Percentiles rank a stretch among this genome's conserved stretches.
Evolutionary conservation across 1,140 invertebrate species (phyloP).

Genomic region (Chelonus insularis): DNA sequence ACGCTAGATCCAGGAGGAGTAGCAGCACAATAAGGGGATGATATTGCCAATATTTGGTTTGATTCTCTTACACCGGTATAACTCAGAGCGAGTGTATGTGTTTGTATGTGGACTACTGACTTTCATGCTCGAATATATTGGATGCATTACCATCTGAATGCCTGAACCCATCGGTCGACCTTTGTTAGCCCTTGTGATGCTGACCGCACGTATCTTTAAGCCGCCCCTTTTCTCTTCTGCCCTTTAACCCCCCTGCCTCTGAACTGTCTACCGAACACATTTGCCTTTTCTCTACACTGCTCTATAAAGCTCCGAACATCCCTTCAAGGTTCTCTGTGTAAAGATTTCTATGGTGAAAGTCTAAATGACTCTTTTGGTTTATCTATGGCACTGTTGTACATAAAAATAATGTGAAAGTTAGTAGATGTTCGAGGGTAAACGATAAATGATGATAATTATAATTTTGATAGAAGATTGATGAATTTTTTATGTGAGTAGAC

Average conservation of each 20-base stretch:
- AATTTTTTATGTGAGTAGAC: too few species aligned
- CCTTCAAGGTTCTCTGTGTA: not conserved
- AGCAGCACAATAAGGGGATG: constrained; percentile 47
- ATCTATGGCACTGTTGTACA: not conserved
- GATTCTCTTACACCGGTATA: constrained; percentile 48
- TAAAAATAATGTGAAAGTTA: not conserved
- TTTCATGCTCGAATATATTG: constrained; percentile 48
- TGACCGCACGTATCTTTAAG: constrained; percentile 41
- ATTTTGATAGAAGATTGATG: too few species aligned
- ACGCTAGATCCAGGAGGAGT: constrained; percentile 10
- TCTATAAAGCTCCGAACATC: not conserved
- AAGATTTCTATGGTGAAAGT: not conserved
- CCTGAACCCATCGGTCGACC: constrained; percentile 44
- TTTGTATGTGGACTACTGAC: constrained; percentile 28
- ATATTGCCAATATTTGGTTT: constrained; percentile 62
- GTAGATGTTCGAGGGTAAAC: not conserved
- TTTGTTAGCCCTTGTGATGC: constrained; percentile 47
- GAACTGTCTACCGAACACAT: constrained; percentile 2
- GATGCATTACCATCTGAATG: constrained; percentile 58
- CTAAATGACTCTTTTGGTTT: not conserved
- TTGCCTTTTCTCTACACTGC: not conserved
- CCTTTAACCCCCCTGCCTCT: not conserved
- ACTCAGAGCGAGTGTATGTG: not conserved
- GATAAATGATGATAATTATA: too few species aligned
- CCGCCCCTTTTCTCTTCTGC: constrained; percentile 3